Evolutionary conservation across 2,888 invertebrate genomes (phyloP), one percentile per base, ranked within the genome.

Genomic region (Didymodactylos carnosus): DNA sequence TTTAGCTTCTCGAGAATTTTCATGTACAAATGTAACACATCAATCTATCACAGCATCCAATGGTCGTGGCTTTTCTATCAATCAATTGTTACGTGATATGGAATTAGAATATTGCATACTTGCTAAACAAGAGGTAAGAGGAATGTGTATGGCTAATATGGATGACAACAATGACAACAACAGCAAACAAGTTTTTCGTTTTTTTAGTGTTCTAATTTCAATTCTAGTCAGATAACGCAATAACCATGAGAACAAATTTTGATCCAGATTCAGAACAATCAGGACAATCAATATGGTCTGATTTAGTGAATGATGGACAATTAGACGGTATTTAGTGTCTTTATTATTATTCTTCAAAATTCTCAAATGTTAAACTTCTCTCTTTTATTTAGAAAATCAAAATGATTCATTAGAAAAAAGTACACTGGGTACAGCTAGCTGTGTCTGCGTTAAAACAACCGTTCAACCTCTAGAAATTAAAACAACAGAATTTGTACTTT

Each of bases 31-130:
- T 35, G 19, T 62, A n/a, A 13, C 35, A 19, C 62, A 62, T 35
- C 86, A 86, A 75, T 86, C 87, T 79, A 82, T 84, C 79, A 82
- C 84, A 3, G 80, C 82, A 77, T 77, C 79, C 41, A 79, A 88
- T 39, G 76, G 76, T 39, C 77, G 77, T 74, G 85, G 86, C n/a
- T 82, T 84, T 14, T 78, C 81, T n/a, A 83, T 87, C 35, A 82
- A 83, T 69, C 86, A 86, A 76, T 80, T 79, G 7, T 80, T 86
- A 46, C 80, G 79, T 29, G 82, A 81, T 53, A 84, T 86, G 82
- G 79, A 72, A 25, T 69, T 75, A 19, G 72, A 73, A 49, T 73
- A 75, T 62, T 69, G 70, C 25, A 51, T 73, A 19, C n/a, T 72
- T 29, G 75, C 69, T 11, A 70, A 72, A 35, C 29, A 69, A 53